Conservation (phyloP, 1,140 invertebrate genomes). For the Cyclina sinensis region DNA sequence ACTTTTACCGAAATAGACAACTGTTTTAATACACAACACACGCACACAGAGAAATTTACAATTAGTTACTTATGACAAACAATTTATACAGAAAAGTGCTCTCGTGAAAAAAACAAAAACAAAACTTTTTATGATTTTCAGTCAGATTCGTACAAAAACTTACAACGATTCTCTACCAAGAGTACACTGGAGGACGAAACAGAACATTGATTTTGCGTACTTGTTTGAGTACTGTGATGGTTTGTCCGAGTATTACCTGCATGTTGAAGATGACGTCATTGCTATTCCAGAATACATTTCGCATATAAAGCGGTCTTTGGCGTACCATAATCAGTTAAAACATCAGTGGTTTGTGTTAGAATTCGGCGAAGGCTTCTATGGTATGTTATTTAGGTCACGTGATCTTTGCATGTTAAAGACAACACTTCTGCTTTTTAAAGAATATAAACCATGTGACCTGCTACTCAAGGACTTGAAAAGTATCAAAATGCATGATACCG, state of each 20-base stretch:
- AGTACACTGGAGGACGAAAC: constrained; percentile 88
- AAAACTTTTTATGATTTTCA: constrained; percentile 11
- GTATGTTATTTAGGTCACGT: constrained; percentile 95
- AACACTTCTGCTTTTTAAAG: constrained; percentile 97
- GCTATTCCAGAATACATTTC: constrained; percentile 76
- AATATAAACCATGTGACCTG: constrained; percentile 96
- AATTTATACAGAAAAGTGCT: no score
- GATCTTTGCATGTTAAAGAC: constrained; percentile 94
- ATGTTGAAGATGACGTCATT: constrained; percentile 86
- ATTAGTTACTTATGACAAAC: no score
- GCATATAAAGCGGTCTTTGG: constrained; percentile 82
- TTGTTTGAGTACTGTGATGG: constrained; percentile 83
- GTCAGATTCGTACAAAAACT: constrained; percentile 88
- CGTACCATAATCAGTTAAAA: constrained; percentile 80
- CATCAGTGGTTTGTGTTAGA: constrained; percentile 96
- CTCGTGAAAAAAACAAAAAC: no score
- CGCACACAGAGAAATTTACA: no score
- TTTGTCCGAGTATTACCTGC: constrained; percentile 84
- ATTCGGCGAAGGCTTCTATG: constrained; percentile 91
- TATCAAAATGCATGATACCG: constrained; percentile 66
- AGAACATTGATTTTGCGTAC: constrained; percentile 85
- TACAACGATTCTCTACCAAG: constrained; percentile 94
- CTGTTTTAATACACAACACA: no score
- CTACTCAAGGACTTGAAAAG: constrained; percentile 69
- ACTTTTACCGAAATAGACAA: no score